Evolutionary conservation across 2,888 invertebrate species (phyloP).

Genomic region (Ormyrus pomaceus): DNA sequence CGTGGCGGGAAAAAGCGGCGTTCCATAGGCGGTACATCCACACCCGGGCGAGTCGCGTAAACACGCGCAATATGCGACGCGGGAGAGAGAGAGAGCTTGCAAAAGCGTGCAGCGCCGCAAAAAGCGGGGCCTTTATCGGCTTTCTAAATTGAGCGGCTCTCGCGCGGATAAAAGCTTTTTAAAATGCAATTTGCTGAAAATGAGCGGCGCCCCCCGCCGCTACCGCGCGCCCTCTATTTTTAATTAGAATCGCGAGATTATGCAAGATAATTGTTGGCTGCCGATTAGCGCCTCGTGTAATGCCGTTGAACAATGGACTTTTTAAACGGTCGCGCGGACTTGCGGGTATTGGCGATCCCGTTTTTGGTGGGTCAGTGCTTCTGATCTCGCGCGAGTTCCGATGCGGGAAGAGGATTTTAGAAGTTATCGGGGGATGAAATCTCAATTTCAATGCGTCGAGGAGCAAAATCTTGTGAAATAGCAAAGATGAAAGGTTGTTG

Average conservation of each 20-base stretch:
- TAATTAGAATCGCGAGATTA: slow-evolving; percentile 9
- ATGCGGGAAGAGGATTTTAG: too few relatives aligned
- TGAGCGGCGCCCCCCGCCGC: neutral
- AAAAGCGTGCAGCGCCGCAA: too few relatives aligned
- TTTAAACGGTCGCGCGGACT: too few relatives aligned
- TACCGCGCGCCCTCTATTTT: neutral
- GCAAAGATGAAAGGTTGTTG: neutral
- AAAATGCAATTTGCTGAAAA: slow-evolving; percentile 19
- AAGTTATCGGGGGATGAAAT: neutral
- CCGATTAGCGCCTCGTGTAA: too few relatives aligned
- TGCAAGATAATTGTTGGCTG: slow-evolving; percentile 2
- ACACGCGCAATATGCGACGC: neutral
- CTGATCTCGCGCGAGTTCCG: too few relatives aligned
- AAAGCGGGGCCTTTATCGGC: slow-evolving; percentile 13
- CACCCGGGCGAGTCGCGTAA: slow-evolving; percentile 1
- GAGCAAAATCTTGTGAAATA: neutral
- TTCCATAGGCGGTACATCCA: neutral
- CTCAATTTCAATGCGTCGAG: neutral
- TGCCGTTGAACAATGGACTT: too few relatives aligned
- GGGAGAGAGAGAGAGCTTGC: neutral
- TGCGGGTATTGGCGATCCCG: too few relatives aligned
- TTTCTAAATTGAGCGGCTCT: slow-evolving; percentile 22
- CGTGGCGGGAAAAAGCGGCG: neutral
- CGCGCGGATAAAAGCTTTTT: slow-evolving; percentile 28
- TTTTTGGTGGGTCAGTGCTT: too few relatives aligned